phyloP scores from a whole-genome alignment of 2,888 invertebrate genomes.

The Eremobia ochroleuca region DNA sequence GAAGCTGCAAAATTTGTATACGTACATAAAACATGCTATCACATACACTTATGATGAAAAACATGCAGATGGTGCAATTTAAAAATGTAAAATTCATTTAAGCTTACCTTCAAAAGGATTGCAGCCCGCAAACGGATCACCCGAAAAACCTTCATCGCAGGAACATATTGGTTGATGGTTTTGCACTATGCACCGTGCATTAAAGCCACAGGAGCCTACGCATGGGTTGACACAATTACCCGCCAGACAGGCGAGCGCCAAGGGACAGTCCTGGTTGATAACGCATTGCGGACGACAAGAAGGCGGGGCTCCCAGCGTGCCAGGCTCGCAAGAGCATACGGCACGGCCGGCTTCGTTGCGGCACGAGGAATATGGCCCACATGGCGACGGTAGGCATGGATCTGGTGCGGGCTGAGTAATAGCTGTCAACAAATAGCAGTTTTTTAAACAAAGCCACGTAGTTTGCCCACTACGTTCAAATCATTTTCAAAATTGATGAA shows the following conservation, averaged over 20 bases:
- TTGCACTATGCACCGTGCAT: conserved; percentile 93
- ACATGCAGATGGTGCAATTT: conserved; percentile 65
- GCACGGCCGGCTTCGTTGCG: conserved; percentile 92
- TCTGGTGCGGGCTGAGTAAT: conserved; percentile 82
- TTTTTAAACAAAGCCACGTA: not conserved
- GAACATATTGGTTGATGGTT: conserved; percentile 95
- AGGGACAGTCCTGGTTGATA: conserved; percentile 95
- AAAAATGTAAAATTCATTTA: conserved; percentile 20
- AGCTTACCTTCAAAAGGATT: conserved; percentile 91
- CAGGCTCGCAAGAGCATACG: conserved; percentile 94
- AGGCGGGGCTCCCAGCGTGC: conserved; percentile 95
- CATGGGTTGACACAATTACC: conserved; percentile 95
- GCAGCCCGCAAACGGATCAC: conserved; percentile 95
- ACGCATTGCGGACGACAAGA: conserved; percentile 95
- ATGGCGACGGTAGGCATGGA: conserved; percentile 93
- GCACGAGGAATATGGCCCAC: conserved; percentile 93
- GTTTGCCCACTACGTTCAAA: not conserved
- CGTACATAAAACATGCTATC: conserved; percentile 69
- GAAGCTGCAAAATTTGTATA: conserved; percentile 84
- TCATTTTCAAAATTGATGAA: not conserved
- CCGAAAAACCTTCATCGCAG: conserved; percentile 94
- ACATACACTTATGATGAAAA: conserved; percentile 66
- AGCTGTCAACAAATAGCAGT: conserved; percentile 71
- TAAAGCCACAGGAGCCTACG: conserved; percentile 94
- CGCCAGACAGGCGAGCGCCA: conserved; percentile 93